A percentile compares a stretch with the other conserved stretches of the same genome.
Evolutionary conservation across 2,888 invertebrate genomes (phyloP).

Genomic region (Vanessa cardui): DNA sequence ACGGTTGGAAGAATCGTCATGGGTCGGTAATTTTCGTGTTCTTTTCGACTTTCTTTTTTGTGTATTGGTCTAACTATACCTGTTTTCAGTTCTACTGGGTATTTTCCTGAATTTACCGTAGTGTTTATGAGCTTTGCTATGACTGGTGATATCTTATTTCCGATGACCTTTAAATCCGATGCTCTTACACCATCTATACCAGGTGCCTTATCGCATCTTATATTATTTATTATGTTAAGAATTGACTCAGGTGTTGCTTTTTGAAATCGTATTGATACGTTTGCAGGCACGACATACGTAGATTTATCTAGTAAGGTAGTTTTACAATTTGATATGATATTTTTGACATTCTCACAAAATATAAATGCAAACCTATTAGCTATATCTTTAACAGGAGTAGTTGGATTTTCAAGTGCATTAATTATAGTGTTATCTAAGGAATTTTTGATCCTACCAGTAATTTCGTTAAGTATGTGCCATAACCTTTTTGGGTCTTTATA

Average conservation of each 20-base stretch:
- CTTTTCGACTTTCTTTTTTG: no score
- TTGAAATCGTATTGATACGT: neutral
- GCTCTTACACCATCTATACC: neutral
- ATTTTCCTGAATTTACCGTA: no score
- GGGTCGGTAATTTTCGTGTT: no score
- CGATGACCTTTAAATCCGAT: neutral
- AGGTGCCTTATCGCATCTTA: constrained; percentile 6
- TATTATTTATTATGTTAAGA: constrained; percentile 3
- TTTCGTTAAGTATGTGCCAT: constrained; percentile 8
- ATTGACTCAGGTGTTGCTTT: constrained; percentile 1
- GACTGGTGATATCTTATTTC: neutral
- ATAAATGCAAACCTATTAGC: neutral
- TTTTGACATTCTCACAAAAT: constrained; percentile 3
- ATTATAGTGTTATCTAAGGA: constrained; percentile 8
- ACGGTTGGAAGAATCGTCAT: neutral
- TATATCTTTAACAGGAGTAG: neutral
- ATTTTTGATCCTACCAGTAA: constrained; percentile 11
- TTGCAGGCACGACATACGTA: neutral
- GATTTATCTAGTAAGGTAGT: neutral
- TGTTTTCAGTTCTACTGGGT: no score
- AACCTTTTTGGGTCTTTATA: no score
- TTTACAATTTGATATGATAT: neutral
- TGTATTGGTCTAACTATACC: no score
- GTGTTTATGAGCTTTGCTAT: no score
- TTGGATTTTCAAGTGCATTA: constrained; percentile 1